Evolutionary conservation across 2,797 vertebrate species (phyloP).

Genomic region (Pseudochaenichthys georgianus): DNA sequence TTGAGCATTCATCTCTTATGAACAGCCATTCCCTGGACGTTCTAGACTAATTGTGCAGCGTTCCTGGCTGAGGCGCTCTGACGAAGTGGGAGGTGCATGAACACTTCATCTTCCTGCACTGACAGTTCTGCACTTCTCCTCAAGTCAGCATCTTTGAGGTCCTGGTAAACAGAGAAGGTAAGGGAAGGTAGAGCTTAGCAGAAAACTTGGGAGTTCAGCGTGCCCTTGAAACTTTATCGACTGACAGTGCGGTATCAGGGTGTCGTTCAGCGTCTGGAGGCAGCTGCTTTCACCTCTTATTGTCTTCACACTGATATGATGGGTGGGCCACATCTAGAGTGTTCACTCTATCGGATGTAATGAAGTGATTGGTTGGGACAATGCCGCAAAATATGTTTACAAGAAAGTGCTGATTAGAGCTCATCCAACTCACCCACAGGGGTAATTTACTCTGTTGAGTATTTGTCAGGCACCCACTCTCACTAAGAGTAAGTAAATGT

Average conservation of each 20-base stretch:
- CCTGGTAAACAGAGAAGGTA: slow-evolving; percentile 70
- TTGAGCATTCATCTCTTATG: slow-evolving; percentile 69
- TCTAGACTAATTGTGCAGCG: slow-evolving; percentile 77
- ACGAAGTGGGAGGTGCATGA: slow-evolving; percentile 70
- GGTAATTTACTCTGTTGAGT: slow-evolving; percentile 60
- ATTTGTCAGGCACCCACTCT: slow-evolving; percentile 59
- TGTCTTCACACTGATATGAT: slow-evolving; percentile 51
- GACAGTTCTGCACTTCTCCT: slow-evolving; percentile 73
- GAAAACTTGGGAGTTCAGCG: slow-evolving; percentile 54
- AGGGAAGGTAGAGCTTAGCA: slow-evolving; percentile 44
- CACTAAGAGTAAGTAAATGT: slow-evolving; percentile 63
- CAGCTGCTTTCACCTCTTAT: slow-evolving; percentile 53
- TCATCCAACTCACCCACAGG: slow-evolving; percentile 53
- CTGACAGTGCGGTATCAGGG: slow-evolving; percentile 54
- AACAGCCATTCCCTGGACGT: slow-evolving; percentile 63
- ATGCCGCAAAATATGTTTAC: slow-evolving; percentile 48
- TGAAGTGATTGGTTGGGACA: slow-evolving; percentile 50
- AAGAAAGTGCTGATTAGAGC: slow-evolving; percentile 63
- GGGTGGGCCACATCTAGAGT: slow-evolving; percentile 31
- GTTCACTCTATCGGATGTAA: slow-evolving; percentile 18
- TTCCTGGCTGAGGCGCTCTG: slow-evolving; percentile 64
- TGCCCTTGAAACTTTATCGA: slow-evolving; percentile 80
- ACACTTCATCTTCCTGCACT: slow-evolving; percentile 79
- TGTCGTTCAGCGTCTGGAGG: slow-evolving; percentile 44
- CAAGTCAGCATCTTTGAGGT: slow-evolving; percentile 82